phyloP scores from a whole-genome alignment of 2,797 vertebrate species.

The Acipenser ruthenus region DNA sequence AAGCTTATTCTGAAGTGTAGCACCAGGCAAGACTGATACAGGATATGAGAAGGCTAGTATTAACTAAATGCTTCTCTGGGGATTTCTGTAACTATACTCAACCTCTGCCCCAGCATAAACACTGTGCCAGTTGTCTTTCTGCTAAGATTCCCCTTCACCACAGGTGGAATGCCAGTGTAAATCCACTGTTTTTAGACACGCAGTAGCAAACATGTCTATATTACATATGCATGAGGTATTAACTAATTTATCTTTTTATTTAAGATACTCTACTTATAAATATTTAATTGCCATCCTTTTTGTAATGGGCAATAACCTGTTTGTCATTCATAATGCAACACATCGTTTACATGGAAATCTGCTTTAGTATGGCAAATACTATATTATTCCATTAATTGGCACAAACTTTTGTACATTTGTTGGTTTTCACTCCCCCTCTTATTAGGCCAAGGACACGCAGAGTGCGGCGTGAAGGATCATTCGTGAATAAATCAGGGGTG shows the following conservation, averaged over 20 bases:
- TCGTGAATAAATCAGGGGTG: conserved; percentile 66
- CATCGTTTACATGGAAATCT: too few relatives aligned
- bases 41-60: conserved; percentile 54
- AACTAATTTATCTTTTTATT: conserved; percentile 60
- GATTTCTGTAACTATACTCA: conserved; percentile 65
- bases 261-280: conserved; percentile 43
- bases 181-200: conserved; percentile 50
- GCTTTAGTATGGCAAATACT: too few relatives aligned
- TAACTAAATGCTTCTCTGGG: conserved; percentile 67
- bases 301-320: conserved; percentile 54
- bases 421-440: conserved; percentile 40
- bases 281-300: conserved; percentile 49
- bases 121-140: conserved; percentile 54
- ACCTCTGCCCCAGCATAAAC: conserved; percentile 65
- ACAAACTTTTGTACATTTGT: too few relatives aligned
- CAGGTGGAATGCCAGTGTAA: conserved; percentile 29
- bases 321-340: conserved; percentile 41
- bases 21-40: conserved; percentile 47
- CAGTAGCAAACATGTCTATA: conserved; percentile 51
- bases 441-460: conserved; percentile 65
- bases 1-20: conserved; percentile 52
- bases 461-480: conserved; percentile 51
- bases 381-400: too few relatives aligned
- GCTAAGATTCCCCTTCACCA: conserved; percentile 47
- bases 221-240: conserved; percentile 56